Conservation (phyloP, 1,140 invertebrate genomes). For the Eciton burchellii region DNA sequence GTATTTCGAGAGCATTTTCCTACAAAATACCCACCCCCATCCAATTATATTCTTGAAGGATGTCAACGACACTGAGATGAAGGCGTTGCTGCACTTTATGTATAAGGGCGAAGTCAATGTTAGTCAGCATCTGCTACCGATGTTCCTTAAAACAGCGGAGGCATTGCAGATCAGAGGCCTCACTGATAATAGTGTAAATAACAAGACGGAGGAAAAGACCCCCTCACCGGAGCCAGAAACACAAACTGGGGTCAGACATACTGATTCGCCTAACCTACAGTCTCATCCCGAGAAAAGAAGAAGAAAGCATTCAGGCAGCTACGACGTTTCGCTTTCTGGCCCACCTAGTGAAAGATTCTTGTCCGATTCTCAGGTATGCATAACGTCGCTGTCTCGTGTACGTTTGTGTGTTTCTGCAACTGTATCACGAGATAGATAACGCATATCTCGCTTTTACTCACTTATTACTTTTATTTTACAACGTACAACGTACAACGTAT, state of each 20-base stretch:
- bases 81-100: slow-evolving; percentile 95
- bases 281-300: slow-evolving; percentile 88
- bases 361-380: slow-evolving; percentile 88
- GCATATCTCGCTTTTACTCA: neutral
- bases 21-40: slow-evolving; percentile 95
- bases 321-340: slow-evolving; percentile 88
- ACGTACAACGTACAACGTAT: neutral
- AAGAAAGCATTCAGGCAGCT: slow-evolving; percentile 89
- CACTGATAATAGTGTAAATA: slow-evolving; percentile 91
- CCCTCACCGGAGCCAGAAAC: slow-evolving; percentile 82
- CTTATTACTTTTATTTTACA: neutral
- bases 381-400: too few species aligned
- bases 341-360: slow-evolving; percentile 88
- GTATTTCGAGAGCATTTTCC: slow-evolving; percentile 97
- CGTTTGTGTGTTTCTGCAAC: neutral
- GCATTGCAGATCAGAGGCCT: slow-evolving; percentile 95
- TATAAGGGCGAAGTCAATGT: slow-evolving; percentile 96
- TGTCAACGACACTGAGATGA: slow-evolving; percentile 94
- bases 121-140: slow-evolving; percentile 93
- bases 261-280: slow-evolving; percentile 80
- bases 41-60: slow-evolving; percentile 96
- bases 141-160: slow-evolving; percentile 96
- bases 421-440: neutral
- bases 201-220: slow-evolving; percentile 80
- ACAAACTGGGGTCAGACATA: slow-evolving; percentile 78